Evolutionary conservation across 2,797 vertebrate species (phyloP).

Genomic region (Prionace glauca): DNA sequence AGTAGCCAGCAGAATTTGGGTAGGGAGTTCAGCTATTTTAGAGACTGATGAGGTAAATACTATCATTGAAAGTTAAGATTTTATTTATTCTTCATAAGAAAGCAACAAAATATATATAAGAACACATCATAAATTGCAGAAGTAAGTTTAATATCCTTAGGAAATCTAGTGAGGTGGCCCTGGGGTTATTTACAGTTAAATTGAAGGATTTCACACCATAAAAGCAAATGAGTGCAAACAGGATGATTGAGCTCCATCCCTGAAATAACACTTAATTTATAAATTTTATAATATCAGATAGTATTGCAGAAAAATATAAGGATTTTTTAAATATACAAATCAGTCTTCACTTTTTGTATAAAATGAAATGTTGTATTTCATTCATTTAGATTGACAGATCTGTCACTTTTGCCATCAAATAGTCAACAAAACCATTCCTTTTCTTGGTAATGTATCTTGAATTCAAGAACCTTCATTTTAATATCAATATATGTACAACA

Average conservation of each 20-base stretch:
- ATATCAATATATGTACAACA: neutral
- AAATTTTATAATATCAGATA: neutral
- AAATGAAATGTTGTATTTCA: neutral
- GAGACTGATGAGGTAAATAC: neutral
- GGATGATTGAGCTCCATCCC: neutral
- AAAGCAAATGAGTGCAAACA: neutral
- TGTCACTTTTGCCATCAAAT: neutral
- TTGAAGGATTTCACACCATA: neutral
- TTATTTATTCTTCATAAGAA: neutral
- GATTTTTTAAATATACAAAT: neutral
- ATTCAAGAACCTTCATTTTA: slow-evolving; percentile 9
- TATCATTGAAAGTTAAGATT: neutral
- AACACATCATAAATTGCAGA: neutral
- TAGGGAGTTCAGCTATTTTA: neutral
- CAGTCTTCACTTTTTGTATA: neutral
- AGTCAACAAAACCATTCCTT: neutral
- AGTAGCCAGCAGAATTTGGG: neutral
- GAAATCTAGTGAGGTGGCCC: neutral
- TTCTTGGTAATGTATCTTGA: neutral
- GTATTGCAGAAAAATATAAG: neutral
- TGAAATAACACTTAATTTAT: neutral
- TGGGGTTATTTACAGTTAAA: neutral
- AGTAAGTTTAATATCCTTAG: neutral
- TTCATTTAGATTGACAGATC: neutral
- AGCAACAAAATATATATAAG: neutral